Evolutionary conservation across 1,140 invertebrate species (phyloP).

Genomic region (Drosophila sechellia): DNA sequence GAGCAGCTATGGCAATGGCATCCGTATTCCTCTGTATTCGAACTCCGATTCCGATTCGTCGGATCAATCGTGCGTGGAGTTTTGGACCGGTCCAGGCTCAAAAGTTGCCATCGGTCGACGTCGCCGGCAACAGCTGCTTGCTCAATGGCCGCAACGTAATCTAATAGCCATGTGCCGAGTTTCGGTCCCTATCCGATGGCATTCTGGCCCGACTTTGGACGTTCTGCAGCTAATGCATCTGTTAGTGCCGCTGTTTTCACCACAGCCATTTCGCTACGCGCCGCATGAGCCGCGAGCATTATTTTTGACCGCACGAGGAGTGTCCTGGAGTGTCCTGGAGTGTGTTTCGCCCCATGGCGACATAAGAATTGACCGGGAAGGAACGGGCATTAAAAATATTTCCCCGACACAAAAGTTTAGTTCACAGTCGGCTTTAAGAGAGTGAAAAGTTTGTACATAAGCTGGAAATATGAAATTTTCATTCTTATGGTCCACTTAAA

Average conservation of each 20-base stretch:
- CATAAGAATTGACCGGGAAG: conserved; percentile 26
- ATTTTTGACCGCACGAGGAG: conserved; percentile 45
- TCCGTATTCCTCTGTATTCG: conserved; percentile 19
- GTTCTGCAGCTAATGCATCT: conserved; percentile 65
- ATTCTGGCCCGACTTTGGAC: neutral
- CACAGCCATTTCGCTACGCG: conserved; percentile 45
- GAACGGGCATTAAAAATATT: conserved; percentile 26
- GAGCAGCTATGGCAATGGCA: conserved; percentile 44
- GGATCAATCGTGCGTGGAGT: conserved; percentile 51
- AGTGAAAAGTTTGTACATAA: conserved; percentile 26
- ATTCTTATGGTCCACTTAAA: neutral
- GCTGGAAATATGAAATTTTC: conserved; percentile 1
- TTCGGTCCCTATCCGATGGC: conserved; percentile 5
- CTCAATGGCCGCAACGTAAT: conserved; percentile 66
- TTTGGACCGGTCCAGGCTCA: conserved; percentile 26
- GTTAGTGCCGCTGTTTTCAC: conserved; percentile 50
- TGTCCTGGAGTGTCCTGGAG: conserved; percentile 17
- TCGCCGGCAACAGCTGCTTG: conserved; percentile 42
- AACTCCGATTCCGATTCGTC: conserved; percentile 10
- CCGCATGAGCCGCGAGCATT: conserved; percentile 48
- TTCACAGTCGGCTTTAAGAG: conserved; percentile 28
- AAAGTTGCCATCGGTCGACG: conserved; percentile 35
- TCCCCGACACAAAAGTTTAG: conserved; percentile 15
- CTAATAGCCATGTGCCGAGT: conserved; percentile 55
- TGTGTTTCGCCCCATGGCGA: conserved; percentile 39